Conservation (phyloP, 2,888 invertebrate species). For the Apeira syringaria region DNA sequence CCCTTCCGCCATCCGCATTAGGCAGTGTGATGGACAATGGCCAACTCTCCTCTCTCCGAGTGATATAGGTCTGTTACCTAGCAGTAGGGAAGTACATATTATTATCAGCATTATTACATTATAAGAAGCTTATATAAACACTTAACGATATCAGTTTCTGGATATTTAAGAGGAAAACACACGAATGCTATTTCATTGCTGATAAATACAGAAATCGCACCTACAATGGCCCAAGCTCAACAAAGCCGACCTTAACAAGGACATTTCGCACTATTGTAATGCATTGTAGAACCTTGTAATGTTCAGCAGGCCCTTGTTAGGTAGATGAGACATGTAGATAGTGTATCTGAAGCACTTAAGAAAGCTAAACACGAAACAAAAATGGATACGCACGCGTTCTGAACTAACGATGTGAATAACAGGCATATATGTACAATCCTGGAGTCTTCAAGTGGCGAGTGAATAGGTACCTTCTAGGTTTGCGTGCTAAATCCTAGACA, state of each 20-base stretch:
- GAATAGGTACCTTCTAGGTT: too few species aligned
- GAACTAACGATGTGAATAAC: slow-evolving; percentile 18
- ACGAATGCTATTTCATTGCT: slow-evolving; percentile 12
- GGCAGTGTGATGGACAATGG: too few species aligned
- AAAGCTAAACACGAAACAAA: slow-evolving; percentile 25
- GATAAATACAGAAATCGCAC: slow-evolving; percentile 30
- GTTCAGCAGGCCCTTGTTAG: slow-evolving; percentile 31
- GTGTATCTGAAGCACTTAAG: slow-evolving; percentile 22
- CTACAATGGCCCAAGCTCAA: slow-evolving; percentile 27
- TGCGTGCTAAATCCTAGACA: too few species aligned
- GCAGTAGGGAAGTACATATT: too few species aligned
- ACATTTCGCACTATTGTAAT: slow-evolving; percentile 30
- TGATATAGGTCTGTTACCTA: too few species aligned
- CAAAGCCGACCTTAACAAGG: slow-evolving; percentile 25
- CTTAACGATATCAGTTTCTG: slow-evolving; percentile 10
- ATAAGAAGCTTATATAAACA: too few species aligned
- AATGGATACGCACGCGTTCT: slow-evolving; percentile 17
- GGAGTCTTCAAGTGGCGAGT: too few species aligned
- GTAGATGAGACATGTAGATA: slow-evolving; percentile 30
- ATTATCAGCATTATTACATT: too few species aligned
- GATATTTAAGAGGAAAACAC: slow-evolving; percentile 3
- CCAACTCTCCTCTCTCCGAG: too few species aligned
- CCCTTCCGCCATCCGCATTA: too few species aligned
- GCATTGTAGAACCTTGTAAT: slow-evolving; percentile 26
- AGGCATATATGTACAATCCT: too few species aligned